These are phyloP conservation scores for Edolisoma coerulescens DNA, from an alignment of 2,113 vertebrate genomes.

Conservation along the genomic window DNA sequence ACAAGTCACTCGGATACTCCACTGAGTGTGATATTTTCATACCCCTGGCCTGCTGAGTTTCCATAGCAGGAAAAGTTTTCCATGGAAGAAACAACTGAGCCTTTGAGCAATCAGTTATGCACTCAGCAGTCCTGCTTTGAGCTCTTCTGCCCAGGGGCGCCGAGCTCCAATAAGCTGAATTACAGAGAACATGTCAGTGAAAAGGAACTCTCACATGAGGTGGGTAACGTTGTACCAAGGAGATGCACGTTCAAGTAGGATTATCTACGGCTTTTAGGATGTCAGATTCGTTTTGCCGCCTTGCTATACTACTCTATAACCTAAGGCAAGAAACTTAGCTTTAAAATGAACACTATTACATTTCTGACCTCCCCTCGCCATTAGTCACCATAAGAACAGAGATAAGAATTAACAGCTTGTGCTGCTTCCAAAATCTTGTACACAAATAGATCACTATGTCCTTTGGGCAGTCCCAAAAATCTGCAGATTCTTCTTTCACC, in stretches of 20 bases:
- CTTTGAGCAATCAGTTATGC: too few species aligned
- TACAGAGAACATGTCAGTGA: rapidly evolving
- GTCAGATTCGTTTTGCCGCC: background rate
- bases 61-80: too few species aligned
- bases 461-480: constrained; percentile 1
- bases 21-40: too few species aligned
- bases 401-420: background rate
- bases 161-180: background rate
- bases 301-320: background rate
- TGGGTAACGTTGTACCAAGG: background rate
- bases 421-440: constrained; percentile 17
- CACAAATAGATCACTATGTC: constrained; percentile 44
- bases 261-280: background rate
- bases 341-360: background rate
- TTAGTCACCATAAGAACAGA: background rate
- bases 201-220: background rate
- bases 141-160: too few species aligned
- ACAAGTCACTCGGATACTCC: too few species aligned
- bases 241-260: background rate
- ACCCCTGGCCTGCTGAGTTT: too few species aligned
- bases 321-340: constrained; percentile 8
- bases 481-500: background rate
- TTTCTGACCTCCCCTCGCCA: background rate
- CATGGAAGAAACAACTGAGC: too few species aligned
- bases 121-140: too few species aligned